Percentiles rank a stretch among this genome's conserved stretches.
These are phyloP conservation scores for Hyalella azteca DNA, from an alignment of 2,888 invertebrate genomes.

Conservation along the genomic window DNA sequence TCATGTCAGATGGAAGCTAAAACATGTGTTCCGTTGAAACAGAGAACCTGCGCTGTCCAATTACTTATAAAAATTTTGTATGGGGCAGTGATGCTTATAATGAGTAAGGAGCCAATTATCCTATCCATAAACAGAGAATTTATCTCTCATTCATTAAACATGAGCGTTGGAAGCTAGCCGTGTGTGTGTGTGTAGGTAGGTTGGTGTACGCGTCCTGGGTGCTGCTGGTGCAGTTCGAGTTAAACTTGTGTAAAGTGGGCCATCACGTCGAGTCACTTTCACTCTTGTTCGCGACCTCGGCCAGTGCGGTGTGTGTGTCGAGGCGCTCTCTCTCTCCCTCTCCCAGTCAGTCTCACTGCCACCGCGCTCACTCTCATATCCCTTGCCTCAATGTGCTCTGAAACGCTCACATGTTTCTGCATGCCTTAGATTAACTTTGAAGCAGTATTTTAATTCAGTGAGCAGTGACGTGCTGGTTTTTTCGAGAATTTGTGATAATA, in stretches of 20 bases:
- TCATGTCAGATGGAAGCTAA: too few species aligned
- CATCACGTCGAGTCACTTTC: constrained; percentile 21
- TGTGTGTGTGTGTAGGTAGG: not conserved
- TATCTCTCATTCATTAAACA: not conserved
- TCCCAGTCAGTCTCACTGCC: not conserved
- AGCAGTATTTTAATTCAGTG: too few species aligned
- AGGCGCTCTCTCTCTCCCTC: not conserved
- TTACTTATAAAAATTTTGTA: too few species aligned
- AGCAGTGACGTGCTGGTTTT: too few species aligned
- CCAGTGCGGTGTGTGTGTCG: constrained; percentile 11
- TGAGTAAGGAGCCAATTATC: not conserved
- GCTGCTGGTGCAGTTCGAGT: constrained; percentile 24
- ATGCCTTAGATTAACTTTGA: too few species aligned
- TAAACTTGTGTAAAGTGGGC: constrained; percentile 20
- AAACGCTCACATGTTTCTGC: too few species aligned
- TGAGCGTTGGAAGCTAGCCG: not conserved
- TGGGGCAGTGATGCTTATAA: too few species aligned
- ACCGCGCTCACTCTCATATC: not conserved
- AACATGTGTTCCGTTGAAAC: too few species aligned
- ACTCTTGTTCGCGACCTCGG: constrained; percentile 29
- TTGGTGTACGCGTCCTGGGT: constrained; percentile 16
- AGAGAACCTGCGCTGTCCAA: too few species aligned
- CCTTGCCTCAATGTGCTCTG: not conserved
- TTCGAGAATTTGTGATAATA: too few species aligned
- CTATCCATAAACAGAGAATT: not conserved